A percentile compares a stretch with the other conserved stretches of the same genome.
Evolutionary conservation across 2,888 invertebrate species (phyloP).

Genomic region (Chalcosyrphus nemorum): DNA sequence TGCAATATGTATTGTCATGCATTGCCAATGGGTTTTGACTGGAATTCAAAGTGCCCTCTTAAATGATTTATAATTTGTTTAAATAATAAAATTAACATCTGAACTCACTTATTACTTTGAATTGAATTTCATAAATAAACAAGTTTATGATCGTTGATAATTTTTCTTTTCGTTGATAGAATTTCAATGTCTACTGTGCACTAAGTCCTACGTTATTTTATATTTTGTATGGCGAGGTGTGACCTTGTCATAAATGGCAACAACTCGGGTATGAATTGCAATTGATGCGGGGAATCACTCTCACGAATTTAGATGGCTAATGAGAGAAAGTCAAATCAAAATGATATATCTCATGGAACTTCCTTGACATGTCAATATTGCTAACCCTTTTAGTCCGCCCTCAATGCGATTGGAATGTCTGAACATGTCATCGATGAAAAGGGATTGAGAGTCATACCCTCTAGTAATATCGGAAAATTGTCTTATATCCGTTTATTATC

Average conservation of each 20-base stretch:
- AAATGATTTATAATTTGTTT: constrained; percentile 71
- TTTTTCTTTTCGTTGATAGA: constrained; percentile 53
- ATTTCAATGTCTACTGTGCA: constrained; percentile 40
- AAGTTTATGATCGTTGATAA: constrained; percentile 66
- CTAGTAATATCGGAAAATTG: constrained; percentile 41
- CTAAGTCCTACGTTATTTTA: constrained; percentile 4
- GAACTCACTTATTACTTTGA: constrained; percentile 67
- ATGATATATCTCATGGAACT: constrained; percentile 29
- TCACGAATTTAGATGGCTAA: constrained; percentile 21
- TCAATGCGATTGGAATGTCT: constrained; percentile 27
- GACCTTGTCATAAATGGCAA: constrained; percentile 66
- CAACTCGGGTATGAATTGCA: constrained; percentile 64
- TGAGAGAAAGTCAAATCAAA: constrained; percentile 10
- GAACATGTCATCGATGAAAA: background rate
- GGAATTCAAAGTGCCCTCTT: constrained; percentile 62
- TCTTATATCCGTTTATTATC: constrained; percentile 61
- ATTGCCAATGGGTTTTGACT: constrained; percentile 27
- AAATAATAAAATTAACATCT: constrained; percentile 71
- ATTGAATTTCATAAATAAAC: constrained; percentile 71
- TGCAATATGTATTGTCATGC: constrained; percentile 23
- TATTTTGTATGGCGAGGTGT: constrained; percentile 61
- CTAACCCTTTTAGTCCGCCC: constrained; percentile 24
- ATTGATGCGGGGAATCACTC: constrained; percentile 26
- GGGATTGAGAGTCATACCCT: constrained; percentile 41
- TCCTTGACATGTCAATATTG: constrained; percentile 30